phyloP scores from a whole-genome alignment of 2,888 invertebrate species.

The Portevinia maculata region DNA sequence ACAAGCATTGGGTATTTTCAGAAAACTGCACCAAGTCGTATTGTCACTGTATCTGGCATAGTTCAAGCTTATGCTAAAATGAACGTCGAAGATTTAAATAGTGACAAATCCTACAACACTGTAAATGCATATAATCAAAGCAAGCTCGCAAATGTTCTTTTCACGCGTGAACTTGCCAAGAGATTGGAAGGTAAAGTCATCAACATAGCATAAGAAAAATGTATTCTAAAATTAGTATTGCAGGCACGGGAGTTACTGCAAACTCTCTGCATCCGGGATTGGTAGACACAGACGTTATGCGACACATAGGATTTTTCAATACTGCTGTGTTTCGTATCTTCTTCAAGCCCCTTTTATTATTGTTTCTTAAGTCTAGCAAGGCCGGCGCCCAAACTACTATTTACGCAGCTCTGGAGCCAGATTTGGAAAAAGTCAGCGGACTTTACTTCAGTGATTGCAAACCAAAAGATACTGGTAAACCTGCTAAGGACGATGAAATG shows the following conservation, averaged over 20 bases:
- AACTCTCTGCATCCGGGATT: constrained; percentile 89
- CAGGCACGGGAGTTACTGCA: constrained; percentile 89
- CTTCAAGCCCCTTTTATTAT: not conserved
- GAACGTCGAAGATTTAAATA: constrained; percentile 87
- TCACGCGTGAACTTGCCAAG: constrained; percentile 87
- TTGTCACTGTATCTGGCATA: constrained; percentile 86
- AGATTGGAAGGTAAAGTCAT: constrained; percentile 84
- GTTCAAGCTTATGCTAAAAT: constrained; percentile 84
- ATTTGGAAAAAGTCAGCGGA: not conserved
- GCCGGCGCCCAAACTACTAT: not conserved
- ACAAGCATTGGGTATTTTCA: constrained; percentile 58
- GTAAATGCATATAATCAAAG: constrained; percentile 88
- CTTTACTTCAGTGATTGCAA: not conserved
- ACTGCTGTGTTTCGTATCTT: not conserved
- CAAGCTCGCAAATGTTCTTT: constrained; percentile 91
- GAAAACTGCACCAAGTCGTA: constrained; percentile 85
- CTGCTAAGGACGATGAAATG: constrained; percentile 84
- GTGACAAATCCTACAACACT: constrained; percentile 85
- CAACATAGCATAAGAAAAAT: not conserved
- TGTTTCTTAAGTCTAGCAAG: not conserved
- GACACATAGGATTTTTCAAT: constrained; percentile 75
- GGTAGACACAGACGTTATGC: not conserved
- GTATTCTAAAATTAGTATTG: not conserved
- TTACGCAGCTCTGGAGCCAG: not conserved
- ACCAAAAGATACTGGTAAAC: constrained; percentile 82